phyloP scores from a whole-genome alignment of 2,113 vertebrate species.

The Python bivittatus region DNA sequence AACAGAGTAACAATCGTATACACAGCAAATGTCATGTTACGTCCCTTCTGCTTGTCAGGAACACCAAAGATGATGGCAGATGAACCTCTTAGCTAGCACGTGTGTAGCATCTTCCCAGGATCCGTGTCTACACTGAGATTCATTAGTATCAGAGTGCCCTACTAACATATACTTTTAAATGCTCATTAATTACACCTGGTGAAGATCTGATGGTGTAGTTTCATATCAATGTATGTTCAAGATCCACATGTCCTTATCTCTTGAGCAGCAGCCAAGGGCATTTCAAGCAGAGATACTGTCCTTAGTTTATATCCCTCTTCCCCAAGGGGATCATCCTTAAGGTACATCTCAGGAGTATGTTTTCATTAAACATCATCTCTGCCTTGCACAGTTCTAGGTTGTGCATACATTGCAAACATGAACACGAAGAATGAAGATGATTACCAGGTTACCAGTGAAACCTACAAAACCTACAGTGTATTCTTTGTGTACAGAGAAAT shows the following conservation, averaged over 20 bases:
- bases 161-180: background rate
- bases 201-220: background rate
- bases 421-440: background rate
- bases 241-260: background rate
- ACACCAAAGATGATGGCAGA: background rate
- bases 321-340: background rate
- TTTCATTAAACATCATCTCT: background rate
- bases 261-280: background rate
- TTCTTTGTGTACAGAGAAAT: background rate
- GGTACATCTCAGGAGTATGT: background rate
- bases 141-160: background rate
- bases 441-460: background rate
- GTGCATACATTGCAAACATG: background rate
- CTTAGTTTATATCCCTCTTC: background rate
- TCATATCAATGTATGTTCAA: background rate
- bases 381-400: background rate
- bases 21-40: background rate
- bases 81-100: background rate
- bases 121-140: background rate
- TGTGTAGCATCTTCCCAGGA: background rate
- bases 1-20: background rate
- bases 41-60: background rate
- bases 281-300: background rate
- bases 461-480: background rate
- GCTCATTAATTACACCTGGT: background rate